Evolutionary conservation across 2,797 vertebrate genomes (phyloP).

Genomic region (Salmo trutta): DNA sequence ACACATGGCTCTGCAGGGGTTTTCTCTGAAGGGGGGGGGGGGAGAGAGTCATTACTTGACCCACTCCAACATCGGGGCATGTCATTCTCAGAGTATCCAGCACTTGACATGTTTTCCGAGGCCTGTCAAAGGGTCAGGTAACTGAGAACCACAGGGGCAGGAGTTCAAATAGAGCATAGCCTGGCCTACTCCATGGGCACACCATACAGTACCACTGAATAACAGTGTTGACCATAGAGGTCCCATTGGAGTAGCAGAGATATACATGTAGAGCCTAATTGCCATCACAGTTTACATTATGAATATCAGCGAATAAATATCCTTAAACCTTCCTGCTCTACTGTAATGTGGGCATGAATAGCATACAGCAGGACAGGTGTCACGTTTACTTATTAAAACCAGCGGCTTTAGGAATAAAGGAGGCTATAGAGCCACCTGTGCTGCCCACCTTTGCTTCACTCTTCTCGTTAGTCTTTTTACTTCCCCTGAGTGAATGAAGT

Average conservation of each 20-base stretch:
- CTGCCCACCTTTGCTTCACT: not conserved
- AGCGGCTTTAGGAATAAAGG: conserved; percentile 2
- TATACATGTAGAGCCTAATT: not conserved
- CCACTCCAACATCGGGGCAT: not conserved
- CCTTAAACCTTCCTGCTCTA: conserved; percentile 12
- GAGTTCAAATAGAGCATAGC: conserved; percentile 2
- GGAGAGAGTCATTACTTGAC: not conserved
- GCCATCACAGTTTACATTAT: not conserved
- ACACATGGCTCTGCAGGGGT: not conserved
- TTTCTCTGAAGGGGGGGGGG: not conserved
- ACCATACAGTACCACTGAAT: not conserved
- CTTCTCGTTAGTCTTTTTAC: not conserved
- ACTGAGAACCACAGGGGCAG: conserved; percentile 6
- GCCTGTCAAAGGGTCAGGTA: conserved; percentile 14
- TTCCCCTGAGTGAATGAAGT: conserved; percentile 16
- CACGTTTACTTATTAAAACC: conserved; percentile 14
- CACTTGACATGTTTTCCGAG: conserved; percentile 20
- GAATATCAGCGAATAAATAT: not conserved
- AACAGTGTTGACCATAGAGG: not conserved
- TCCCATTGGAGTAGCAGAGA: not conserved
- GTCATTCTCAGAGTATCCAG: not conserved
- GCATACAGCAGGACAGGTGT: conserved; percentile 11
- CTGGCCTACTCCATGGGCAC: not conserved
- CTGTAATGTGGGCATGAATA: not conserved
- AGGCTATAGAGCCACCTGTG: conserved; percentile 9